phyloP scores from a whole-genome alignment of 2,797 vertebrate genomes.

The Parotocinclus haroldoi region DNA sequence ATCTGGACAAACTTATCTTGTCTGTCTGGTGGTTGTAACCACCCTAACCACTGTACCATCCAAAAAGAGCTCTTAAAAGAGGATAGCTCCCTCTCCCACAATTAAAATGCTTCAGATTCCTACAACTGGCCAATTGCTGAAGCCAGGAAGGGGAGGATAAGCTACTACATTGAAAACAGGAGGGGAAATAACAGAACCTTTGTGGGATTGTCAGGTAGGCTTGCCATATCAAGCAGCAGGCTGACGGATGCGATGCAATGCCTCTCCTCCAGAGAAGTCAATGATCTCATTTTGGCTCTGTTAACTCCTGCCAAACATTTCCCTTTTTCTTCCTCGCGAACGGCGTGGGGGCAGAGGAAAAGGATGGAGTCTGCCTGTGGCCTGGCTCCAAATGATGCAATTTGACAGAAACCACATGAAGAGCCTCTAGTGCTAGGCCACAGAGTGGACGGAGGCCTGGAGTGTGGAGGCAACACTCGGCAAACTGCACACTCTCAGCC shows the following conservation, averaged over 20 bases:
- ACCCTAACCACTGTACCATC: conserved; percentile 20
- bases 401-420: conserved; percentile 60
- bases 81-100: conserved; percentile 25
- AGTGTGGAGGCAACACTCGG: conserved; percentile 28
- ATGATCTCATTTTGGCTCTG: conserved; percentile 62
- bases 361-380: conserved; percentile 50
- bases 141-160: conserved; percentile 33
- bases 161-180: conserved; percentile 25
- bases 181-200: conserved; percentile 14
- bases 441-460: conserved; percentile 33
- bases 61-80: conserved; percentile 19
- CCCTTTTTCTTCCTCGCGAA: conserved; percentile 42
- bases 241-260: conserved; percentile 52
- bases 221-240: conserved; percentile 40
- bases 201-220: conserved; percentile 36
- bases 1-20: conserved; percentile 17
- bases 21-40: conserved; percentile 19
- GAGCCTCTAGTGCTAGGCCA: conserved; percentile 26
- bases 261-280: conserved; percentile 52
- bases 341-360: conserved; percentile 36
- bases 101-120: conserved; percentile 37
- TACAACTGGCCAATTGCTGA: conserved; percentile 36
- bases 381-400: conserved; percentile 61
- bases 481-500: conserved; percentile 17
- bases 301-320: conserved; percentile 62